A percentile compares a stretch with the other conserved stretches of the same genome.
phyloP scores from a whole-genome alignment of 2,888 invertebrate species.

The Idaea straminata region DNA sequence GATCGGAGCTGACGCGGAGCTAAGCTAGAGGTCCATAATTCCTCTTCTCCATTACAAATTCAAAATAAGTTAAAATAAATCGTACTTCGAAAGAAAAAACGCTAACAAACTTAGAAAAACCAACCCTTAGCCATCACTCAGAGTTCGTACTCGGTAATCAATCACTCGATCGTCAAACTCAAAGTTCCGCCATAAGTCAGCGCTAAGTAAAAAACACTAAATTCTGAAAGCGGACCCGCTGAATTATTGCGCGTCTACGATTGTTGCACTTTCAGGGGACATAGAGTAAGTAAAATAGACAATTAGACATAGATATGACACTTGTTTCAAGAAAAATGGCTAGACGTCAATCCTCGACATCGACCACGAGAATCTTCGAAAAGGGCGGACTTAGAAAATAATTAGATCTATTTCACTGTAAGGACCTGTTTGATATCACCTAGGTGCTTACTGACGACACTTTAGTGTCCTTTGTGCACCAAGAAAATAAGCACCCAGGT shows the following conservation, averaged over 20 bases:
- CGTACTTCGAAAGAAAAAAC: neutral
- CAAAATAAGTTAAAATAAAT: neutral
- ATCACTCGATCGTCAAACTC: conserved; percentile 25
- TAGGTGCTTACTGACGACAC: too few species aligned
- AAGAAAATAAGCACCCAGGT: too few species aligned
- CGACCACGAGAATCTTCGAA: too few species aligned
- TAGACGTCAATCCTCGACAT: neutral
- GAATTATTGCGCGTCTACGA: conserved; percentile 50
- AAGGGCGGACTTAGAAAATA: too few species aligned
- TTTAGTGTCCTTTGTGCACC: too few species aligned
- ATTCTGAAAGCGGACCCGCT: conserved; percentile 38
- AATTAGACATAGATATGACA: neutral
- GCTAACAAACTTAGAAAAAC: neutral
- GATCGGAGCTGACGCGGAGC: too few species aligned
- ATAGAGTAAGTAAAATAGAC: conserved; percentile 30
- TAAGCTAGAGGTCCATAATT: too few species aligned
- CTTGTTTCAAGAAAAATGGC: conserved; percentile 2
- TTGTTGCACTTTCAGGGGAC: conserved; percentile 40
- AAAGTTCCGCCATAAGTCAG: conserved; percentile 38
- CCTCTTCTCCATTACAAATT: too few species aligned
- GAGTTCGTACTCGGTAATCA: conserved; percentile 19
- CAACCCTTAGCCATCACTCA: neutral
- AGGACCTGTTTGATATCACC: too few species aligned
- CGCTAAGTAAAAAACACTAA: conserved; percentile 52
- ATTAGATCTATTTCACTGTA: too few species aligned